Evolutionary conservation across 64 coral and sea anemone genomes (phyloP).

Genomic region (Pachyseris speciosa): DNA sequence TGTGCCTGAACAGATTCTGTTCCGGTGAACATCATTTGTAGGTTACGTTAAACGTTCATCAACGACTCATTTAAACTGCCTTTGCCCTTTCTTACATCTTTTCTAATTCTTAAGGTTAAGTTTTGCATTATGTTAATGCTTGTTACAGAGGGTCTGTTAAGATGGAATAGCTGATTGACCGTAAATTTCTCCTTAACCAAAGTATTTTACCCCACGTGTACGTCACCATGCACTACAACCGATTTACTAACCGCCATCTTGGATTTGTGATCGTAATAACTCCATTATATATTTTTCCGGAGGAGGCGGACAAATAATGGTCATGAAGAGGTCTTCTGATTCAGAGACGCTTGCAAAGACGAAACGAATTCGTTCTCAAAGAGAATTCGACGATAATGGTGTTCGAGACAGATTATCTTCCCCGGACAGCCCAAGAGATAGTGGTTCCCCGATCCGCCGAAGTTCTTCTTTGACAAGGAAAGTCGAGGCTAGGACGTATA

Average conservation of each 20-base stretch:
- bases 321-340: slow-evolving; percentile 99
- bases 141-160: no score
- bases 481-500: slow-evolving; percentile 95
- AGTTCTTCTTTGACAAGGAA: slow-evolving; percentile 97
- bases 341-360: slow-evolving; percentile 91
- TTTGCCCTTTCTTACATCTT: no score
- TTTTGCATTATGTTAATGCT: no score
- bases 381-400: slow-evolving; percentile 92
- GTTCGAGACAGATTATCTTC: slow-evolving; percentile 93
- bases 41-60: no score
- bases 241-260: slow-evolving; percentile 79
- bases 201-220: slow-evolving; percentile 77
- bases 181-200: slow-evolving; percentile 54
- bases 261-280: slow-evolving; percentile 62
- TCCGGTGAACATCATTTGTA: not conserved
- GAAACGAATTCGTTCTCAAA: slow-evolving; percentile 91
- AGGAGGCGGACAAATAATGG: slow-evolving; percentile 97
- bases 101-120: no score
- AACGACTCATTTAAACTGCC: no score
- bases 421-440: slow-evolving; percentile 93
- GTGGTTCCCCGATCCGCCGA: slow-evolving; percentile 87
- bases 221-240: slow-evolving; percentile 79
- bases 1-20: not conserved
- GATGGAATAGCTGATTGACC: not conserved
- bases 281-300: slow-evolving; percentile 70